Evolutionary conservation across 2,888 invertebrate genomes (phyloP).

Genomic region (Entomobrya proxima): DNA sequence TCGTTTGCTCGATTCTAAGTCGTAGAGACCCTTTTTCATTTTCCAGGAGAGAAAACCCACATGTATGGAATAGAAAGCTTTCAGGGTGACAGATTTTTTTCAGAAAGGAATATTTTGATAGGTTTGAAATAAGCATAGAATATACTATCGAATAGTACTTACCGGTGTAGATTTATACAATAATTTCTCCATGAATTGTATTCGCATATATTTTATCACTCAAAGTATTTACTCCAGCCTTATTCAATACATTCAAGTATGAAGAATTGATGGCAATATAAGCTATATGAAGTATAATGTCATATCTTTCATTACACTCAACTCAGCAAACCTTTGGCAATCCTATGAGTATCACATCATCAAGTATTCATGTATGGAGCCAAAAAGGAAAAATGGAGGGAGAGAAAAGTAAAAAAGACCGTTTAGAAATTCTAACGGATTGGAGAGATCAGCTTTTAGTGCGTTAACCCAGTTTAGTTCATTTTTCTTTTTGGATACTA

Average conservation of each 20-base stretch:
- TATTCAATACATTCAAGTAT: constrained; percentile 5
- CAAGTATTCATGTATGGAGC: constrained; percentile 56
- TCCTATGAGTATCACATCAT: constrained; percentile 44
- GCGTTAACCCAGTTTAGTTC: constrained; percentile 60
- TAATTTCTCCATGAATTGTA: too few species aligned
- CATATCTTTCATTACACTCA: not conserved
- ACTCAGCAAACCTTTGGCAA: constrained; percentile 1
- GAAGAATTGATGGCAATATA: not conserved
- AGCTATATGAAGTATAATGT: not conserved
- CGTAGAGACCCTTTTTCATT: constrained; percentile 38
- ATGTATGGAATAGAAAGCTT: too few species aligned
- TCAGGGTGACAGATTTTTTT: too few species aligned
- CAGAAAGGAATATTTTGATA: too few species aligned
- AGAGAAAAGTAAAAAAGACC: not conserved
- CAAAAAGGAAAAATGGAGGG: constrained; percentile 7
- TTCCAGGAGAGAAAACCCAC: too few species aligned
- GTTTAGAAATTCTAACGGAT: constrained; percentile 43
- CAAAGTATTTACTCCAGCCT: too few species aligned
- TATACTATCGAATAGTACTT: too few species aligned
- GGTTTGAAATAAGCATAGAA: too few species aligned
- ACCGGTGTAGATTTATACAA: too few species aligned
- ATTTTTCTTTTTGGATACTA: constrained; percentile 45
- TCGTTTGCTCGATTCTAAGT: not conserved
- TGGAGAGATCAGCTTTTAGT: constrained; percentile 52
- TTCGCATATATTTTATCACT: too few species aligned